Conservation (phyloP, 2,797 vertebrate species). For the Rhinatrema bivittatum region DNA sequence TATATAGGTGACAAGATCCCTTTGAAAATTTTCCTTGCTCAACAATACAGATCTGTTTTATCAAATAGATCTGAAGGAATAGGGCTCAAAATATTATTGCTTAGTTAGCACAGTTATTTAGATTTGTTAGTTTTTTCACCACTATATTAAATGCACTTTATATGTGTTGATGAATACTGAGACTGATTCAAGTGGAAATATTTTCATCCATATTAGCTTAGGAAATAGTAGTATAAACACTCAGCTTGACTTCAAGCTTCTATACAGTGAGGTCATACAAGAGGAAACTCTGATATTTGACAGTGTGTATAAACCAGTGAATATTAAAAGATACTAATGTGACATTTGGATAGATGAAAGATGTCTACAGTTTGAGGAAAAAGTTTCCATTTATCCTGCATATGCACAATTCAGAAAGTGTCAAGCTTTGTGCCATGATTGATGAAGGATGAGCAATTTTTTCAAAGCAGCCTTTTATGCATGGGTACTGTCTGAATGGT, state of each 20-base stretch:
- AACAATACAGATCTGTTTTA: no score
- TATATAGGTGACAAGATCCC: no score
- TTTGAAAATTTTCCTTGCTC: no score
- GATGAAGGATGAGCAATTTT: not conserved
- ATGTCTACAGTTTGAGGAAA: not conserved
- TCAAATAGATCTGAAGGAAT: no score
- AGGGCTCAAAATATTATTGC: no score
- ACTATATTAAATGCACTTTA: no score
- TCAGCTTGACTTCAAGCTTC: not conserved
- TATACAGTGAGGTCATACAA: not conserved
- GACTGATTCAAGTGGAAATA: rapidly evolving
- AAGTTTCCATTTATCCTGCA: not conserved
- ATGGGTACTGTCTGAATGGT: rapidly evolving
- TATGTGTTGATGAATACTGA: no score
- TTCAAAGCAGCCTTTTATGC: rapidly evolving
- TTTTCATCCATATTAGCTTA: no score
- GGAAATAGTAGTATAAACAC: not conserved
- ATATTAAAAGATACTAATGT: rapidly evolving
- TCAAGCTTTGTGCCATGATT: not conserved
- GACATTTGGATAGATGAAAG: conserved; percentile 3
- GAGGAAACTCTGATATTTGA: not conserved
- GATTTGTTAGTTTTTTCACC: no score
- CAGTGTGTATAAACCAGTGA: not conserved
- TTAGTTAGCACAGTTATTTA: no score
- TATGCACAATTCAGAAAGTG: not conserved